These are phyloP conservation scores for Gallinago stenura DNA, from an alignment of 2,797 vertebrate species.

Conservation along the genomic window DNA sequence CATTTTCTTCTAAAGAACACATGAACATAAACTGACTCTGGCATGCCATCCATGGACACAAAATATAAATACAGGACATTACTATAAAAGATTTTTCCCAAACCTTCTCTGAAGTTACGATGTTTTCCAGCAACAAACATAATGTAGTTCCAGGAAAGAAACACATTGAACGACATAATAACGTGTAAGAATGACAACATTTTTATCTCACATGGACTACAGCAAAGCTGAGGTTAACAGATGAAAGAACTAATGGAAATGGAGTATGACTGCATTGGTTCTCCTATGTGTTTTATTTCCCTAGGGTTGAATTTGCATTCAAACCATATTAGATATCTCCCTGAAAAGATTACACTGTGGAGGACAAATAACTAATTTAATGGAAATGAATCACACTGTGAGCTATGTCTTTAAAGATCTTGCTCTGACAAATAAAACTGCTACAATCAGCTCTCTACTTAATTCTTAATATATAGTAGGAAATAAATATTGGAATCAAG, in stretches of 20 bases:
- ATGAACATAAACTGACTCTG: background rate
- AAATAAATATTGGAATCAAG: slow-evolving; percentile 12
- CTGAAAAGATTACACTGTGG: slow-evolving; percentile 13
- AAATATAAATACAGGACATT: background rate
- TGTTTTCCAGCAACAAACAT: background rate
- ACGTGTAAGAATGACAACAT: background rate
- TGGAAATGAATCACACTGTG: slow-evolving; percentile 17
- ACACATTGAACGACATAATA: background rate
- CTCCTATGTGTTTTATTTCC: slow-evolving; percentile 9
- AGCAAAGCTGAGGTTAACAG: slow-evolving; percentile 35
- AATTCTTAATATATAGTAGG: slow-evolving; percentile 19
- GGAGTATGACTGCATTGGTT: background rate
- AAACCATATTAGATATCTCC: background rate
- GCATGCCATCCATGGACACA: background rate
- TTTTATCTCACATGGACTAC: background rate
- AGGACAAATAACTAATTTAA: slow-evolving; percentile 51
- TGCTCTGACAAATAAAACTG: background rate
- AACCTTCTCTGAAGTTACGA: background rate
- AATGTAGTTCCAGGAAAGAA: background rate
- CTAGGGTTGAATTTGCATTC: slow-evolving; percentile 13
- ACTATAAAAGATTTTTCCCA: background rate
- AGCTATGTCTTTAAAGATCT: slow-evolving; percentile 35
- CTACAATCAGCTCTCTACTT: background rate
- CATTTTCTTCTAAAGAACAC: background rate
- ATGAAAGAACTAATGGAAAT: slow-evolving; percentile 28